A percentile compares a stretch with the other conserved stretches of the same genome.
These are phyloP conservation scores for Colossoma macropomum DNA, from an alignment of 2,113 vertebrate genomes.

Conservation along the genomic window DNA sequence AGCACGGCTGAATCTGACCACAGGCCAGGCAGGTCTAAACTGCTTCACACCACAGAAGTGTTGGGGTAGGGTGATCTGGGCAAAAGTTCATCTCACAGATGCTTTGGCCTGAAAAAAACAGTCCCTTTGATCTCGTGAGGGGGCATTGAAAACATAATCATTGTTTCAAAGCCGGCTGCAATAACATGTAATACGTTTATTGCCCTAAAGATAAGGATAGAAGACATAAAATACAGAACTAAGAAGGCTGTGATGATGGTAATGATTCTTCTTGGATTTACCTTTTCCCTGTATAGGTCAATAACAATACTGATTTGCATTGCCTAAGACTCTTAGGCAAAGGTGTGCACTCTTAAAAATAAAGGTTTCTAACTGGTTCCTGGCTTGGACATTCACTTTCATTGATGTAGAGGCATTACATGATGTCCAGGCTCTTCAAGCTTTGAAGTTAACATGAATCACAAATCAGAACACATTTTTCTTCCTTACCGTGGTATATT, in stretches of 20 bases:
- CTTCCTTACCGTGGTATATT: too few species aligned
- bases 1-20: neutral
- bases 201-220: neutral
- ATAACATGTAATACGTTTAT: neutral
- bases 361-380: too few species aligned
- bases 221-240: neutral
- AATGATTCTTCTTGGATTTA: neutral
- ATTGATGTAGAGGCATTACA: too few species aligned
- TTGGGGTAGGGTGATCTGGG: constrained; percentile 6
- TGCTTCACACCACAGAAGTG: neutral
- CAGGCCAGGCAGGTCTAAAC: neutral
- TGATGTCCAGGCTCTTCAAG: too few species aligned
- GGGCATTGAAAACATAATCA: constrained; percentile 19
- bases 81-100: constrained; percentile 38
- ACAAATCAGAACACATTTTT: too few species aligned
- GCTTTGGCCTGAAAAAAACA: constrained; percentile 15
- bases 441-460: too few species aligned
- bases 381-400: too few species aligned
- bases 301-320: too few species aligned
- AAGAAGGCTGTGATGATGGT: neutral
- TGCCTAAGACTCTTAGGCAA: too few species aligned
- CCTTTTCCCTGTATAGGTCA: too few species aligned
- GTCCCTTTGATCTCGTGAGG: neutral
- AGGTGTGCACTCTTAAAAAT: too few species aligned
- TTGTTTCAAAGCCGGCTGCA: neutral